A percentile compares a stretch with the other conserved stretches of the same genome.
Evolutionary conservation across 2,113 vertebrate species (phyloP).

Genomic region (Leptocoma aspasia): DNA sequence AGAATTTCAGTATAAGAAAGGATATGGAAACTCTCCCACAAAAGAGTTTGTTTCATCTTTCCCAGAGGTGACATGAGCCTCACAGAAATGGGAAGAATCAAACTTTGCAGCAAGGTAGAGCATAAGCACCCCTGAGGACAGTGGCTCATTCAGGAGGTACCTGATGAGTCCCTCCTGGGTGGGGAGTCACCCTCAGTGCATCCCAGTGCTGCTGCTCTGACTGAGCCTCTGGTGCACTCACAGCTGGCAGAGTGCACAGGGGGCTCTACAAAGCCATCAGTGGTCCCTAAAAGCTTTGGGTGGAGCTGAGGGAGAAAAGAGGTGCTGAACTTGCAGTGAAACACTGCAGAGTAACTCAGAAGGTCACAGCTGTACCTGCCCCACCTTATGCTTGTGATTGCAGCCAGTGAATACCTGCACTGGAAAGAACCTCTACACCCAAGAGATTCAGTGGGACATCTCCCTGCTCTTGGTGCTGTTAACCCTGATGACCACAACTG

Average conservation of each 20-base stretch:
- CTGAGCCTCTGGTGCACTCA: neutral
- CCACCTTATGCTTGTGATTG: neutral
- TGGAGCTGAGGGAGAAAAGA: neutral
- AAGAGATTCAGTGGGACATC: neutral
- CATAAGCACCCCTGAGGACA: neutral
- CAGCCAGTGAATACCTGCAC: rapidly evolving
- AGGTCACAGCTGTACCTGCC: neutral
- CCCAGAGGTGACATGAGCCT: neutral
- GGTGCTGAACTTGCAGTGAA: neutral
- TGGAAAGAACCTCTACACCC: neutral
- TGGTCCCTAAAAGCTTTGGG: neutral
- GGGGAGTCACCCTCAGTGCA: neutral
- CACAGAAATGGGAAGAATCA: neutral
- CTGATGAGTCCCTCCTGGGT: rapidly evolving
- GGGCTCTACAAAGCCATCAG: neutral
- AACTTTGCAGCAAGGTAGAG: neutral
- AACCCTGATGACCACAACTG: neutral
- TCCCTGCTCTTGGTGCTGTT: neutral
- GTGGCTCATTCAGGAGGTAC: neutral
- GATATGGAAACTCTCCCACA: neutral
- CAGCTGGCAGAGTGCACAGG: neutral
- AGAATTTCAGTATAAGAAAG: neutral
- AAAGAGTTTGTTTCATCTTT: neutral
- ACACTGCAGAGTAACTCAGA: neutral
- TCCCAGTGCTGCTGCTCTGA: neutral